Evolutionary conservation across 2,113 vertebrate genomes (phyloP).

Genomic region (Cyprinus carpio): DNA sequence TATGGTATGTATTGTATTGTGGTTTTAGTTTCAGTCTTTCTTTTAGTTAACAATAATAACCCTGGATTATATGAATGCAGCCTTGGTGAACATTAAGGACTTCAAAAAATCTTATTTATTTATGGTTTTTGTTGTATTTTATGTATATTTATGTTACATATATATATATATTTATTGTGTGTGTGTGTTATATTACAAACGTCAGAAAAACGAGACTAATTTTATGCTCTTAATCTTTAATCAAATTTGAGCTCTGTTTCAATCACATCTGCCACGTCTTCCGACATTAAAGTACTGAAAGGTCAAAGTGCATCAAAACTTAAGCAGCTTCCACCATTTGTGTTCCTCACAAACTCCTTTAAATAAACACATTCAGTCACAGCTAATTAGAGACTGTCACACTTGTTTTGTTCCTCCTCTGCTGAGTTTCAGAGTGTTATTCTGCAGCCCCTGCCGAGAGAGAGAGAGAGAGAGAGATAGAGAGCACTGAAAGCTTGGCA

Average conservation of each 20-base stretch:
- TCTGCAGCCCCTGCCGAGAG: neutral
- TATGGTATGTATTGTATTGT: no score
- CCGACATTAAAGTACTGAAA: slow-evolving; percentile 59
- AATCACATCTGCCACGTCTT: neutral
- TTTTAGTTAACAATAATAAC: no score
- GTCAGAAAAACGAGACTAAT: neutral
- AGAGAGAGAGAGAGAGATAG: no score
- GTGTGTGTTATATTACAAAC: no score
- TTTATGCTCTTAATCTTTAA: neutral
- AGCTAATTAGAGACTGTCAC: neutral
- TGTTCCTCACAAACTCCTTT: slow-evolving; percentile 65
- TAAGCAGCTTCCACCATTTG: slow-evolving; percentile 19
- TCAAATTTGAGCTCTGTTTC: neutral
- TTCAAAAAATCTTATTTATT: no score
- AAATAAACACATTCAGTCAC: slow-evolving; percentile 45
- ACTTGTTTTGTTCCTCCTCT: neutral
- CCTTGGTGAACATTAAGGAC: neutral
- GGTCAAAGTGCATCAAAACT: slow-evolving; percentile 75
- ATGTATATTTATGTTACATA: no score
- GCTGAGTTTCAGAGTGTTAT: neutral
- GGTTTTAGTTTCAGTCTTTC: no score
- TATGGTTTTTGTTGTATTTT: no score
- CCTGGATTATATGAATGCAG: neutral
- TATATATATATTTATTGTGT: no score
- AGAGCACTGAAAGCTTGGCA: neutral